Base-by-base conservation (phyloP, 2,113 vertebrate genomes). In the Nerophis ophidion region DNA sequence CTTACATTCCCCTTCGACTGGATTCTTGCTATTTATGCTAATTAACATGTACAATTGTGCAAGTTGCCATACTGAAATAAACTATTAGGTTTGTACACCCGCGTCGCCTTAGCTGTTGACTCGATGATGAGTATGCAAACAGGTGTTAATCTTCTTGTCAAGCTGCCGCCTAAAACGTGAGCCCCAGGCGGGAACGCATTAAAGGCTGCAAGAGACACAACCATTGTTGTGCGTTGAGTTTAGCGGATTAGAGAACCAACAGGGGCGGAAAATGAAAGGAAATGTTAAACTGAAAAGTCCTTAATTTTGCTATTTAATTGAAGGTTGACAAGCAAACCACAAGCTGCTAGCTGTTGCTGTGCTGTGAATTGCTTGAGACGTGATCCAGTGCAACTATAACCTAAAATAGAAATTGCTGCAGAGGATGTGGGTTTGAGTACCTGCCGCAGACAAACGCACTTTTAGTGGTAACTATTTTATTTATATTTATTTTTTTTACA, bases 221-320 rank as follows among this genome's bases (percentile, higher is more conserved):
- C 44, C 57, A 42, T 52, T 82, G 70, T 77, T 77, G 51, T 34
- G 67, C 66, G 58, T 66, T 72, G 75, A 76, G 40, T 9, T 81
- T 72, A 75, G 63, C 64, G 51, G 73, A 79, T 72, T 79, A 72
- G 34, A 44, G 53, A 12, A 11, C 40, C 40, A 44, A 44, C 40
- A 12, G 40, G 40, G 40, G 40, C 11, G 40, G 38, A 8, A 8
- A 4, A 44, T 12, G 11, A 44, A 44, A 6, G 40, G 40, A 5
- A 44, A 44, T 11, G 9, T 44, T 44, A 9, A 44, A 38, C 10
- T 40, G 7, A 40, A 8, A 40, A 40, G 38, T 40, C 38, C 8
- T 9, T 40, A 40, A 40, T 40, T 40, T 8, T 8, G 38, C 38
- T 26, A 26, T 26, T 26, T 26, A 26, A 26, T 26, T 26, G 26